Evolutionary conservation across 2,113 vertebrate genomes (phyloP).

Genomic region (Pachycephala philippinensis): DNA sequence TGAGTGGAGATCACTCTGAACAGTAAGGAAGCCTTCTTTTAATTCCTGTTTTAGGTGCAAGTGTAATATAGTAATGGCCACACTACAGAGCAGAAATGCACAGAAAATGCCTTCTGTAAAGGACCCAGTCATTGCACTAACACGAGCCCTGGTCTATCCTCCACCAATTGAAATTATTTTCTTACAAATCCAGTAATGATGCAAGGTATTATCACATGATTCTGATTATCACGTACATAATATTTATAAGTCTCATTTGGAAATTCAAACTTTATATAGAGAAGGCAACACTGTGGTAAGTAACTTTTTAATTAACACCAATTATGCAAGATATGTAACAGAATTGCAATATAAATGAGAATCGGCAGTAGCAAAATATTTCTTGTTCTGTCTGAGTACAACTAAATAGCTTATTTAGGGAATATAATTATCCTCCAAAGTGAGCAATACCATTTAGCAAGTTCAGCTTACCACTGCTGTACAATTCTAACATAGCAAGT

Average conservation of each 20-base stretch:
- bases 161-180: neutral
- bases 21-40: neutral
- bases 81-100: neutral
- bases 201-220: neutral
- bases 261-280: neutral
- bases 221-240: neutral
- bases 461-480: neutral
- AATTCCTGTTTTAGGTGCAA: neutral
- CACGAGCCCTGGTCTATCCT: neutral
- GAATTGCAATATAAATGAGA: neutral
- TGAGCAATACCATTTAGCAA: neutral
- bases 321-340: neutral
- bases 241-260: neutral
- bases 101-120: neutral
- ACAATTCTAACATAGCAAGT: neutral
- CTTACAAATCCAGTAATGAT: neutral
- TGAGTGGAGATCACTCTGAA: fast-evolving
- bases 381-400: neutral
- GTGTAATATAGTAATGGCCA: neutral
- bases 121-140: neutral
- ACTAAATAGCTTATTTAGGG: neutral
- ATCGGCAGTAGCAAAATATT: neutral
- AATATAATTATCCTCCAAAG: neutral
- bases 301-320: neutral
- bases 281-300: neutral